phyloP scores from a whole-genome alignment of 2,113 vertebrate genomes.

The Saguinus midas region DNA sequence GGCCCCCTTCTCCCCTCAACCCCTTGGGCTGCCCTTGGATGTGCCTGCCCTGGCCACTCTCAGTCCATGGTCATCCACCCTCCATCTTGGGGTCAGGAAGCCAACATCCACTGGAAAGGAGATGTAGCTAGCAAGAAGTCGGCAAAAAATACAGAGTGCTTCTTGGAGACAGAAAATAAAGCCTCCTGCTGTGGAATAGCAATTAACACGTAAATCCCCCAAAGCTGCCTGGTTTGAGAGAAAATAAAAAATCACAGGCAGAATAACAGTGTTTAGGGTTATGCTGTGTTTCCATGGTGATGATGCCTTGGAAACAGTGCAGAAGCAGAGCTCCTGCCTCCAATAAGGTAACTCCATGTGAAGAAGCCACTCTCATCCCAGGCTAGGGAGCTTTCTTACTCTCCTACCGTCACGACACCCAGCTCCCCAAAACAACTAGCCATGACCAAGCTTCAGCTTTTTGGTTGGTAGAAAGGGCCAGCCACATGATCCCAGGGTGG shows the following conservation, averaged over 20 bases:
- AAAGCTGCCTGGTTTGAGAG: constrained; percentile 38
- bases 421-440: neutral
- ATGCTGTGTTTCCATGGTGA: constrained; percentile 72
- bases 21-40: neutral
- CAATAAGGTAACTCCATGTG: constrained; percentile 76
- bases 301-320: constrained; percentile 75
- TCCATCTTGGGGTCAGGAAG: neutral
- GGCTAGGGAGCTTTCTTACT: neutral
- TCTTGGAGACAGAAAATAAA: neutral
- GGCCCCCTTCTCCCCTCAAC: neutral
- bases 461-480: neutral
- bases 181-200: neutral
- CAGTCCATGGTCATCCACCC: neutral
- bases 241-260: constrained; percentile 26
- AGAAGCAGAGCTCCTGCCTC: constrained; percentile 71
- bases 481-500: neutral
- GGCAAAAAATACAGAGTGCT: neutral
- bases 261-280: constrained; percentile 74
- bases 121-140: neutral
- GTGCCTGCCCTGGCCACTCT: neutral
- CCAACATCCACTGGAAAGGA: neutral
- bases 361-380: neutral
- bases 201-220: neutral
- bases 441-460: neutral
- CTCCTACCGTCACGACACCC: neutral